Evolutionary conservation across 2,113 vertebrate genomes (phyloP).

Genomic region (Hypocryptadius cinnamomeus): DNA sequence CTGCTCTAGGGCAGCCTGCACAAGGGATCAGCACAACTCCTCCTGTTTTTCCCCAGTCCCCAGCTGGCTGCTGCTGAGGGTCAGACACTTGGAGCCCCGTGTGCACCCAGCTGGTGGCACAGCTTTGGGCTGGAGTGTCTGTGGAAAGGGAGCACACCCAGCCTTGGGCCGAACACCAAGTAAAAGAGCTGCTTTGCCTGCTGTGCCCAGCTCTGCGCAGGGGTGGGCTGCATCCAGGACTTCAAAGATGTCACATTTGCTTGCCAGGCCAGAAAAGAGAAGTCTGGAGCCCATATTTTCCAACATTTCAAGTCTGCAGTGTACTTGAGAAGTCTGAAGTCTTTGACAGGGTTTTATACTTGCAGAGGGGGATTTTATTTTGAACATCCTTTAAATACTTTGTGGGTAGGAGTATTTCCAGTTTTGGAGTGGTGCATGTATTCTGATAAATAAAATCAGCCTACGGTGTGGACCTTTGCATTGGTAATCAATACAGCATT

Average conservation of each 20-base stretch:
- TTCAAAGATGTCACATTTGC: background rate
- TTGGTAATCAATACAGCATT: background rate
- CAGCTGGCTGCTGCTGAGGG: background rate
- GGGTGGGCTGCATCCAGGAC: background rate
- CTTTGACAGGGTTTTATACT: slow-evolving; percentile 16
- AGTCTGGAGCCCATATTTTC: background rate
- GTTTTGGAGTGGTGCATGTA: slow-evolving; percentile 19
- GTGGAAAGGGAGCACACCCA: background rate
- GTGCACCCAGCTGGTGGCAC: background rate
- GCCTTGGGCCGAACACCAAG: background rate
- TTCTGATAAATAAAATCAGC: slow-evolving; percentile 52
- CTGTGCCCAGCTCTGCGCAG: background rate
- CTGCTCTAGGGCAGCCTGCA: rapidly evolving
- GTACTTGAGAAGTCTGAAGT: background rate
- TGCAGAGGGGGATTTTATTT: slow-evolving; percentile 49
- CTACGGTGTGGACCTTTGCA: slow-evolving; percentile 23
- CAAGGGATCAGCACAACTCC: background rate
- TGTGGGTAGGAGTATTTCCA: slow-evolving; percentile 31
- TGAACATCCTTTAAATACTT: slow-evolving; percentile 51
- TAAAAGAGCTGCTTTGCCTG: background rate
- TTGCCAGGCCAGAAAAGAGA: background rate
- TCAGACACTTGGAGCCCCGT: background rate
- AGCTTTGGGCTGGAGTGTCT: background rate
- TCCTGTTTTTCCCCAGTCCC: background rate
- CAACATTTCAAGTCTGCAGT: background rate